A percentile compares a stretch with the other conserved stretches of the same genome.
These are phyloP conservation scores for Synanthedon tipuliformis DNA, from an alignment of 2,888 invertebrate species.

Conservation along the genomic window DNA sequence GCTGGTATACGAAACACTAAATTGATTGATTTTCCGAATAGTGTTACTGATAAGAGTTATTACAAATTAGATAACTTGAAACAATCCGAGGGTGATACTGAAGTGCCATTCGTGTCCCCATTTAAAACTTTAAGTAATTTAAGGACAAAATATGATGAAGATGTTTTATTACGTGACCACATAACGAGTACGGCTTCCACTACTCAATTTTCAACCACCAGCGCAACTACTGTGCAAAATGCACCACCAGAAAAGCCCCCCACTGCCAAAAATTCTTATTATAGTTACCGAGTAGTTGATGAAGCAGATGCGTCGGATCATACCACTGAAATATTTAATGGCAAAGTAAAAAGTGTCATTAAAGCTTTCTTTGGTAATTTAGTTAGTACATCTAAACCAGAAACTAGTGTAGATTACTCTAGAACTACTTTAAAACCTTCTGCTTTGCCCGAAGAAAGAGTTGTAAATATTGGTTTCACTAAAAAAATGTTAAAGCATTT, in stretches of 20 bases:
- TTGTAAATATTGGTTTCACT: constrained; percentile 50
- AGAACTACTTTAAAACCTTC: constrained; percentile 21
- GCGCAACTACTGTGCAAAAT: not conserved
- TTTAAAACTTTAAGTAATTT: constrained; percentile 64
- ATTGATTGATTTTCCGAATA: constrained; percentile 10
- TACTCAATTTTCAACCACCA: constrained; percentile 14
- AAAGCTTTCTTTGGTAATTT: constrained; percentile 49
- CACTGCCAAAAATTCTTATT: constrained; percentile 42
- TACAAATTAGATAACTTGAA: constrained; percentile 15
- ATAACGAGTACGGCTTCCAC: constrained; percentile 27
- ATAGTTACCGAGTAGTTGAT: constrained; percentile 47
- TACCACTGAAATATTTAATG: constrained; percentile 54
- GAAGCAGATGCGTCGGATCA: constrained; percentile 38
- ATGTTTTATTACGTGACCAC: constrained; percentile 19
- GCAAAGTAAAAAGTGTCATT: constrained; percentile 48
- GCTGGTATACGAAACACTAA: constrained; percentile 22
- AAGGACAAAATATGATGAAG: constrained; percentile 22
- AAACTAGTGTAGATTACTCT: constrained; percentile 11
- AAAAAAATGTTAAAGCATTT: constrained; percentile 37
- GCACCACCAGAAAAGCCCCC: constrained; percentile 19
- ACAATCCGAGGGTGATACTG: constrained; percentile 15
- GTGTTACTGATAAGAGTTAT: constrained; percentile 14
- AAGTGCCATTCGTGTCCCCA: constrained; percentile 58
- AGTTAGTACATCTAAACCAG: constrained; percentile 21
- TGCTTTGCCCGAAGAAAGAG: constrained; percentile 26